These are phyloP conservation scores for Benthosema pterotum DNA, from an alignment of 2,797 vertebrate genomes.

Conservation along the genomic window DNA sequence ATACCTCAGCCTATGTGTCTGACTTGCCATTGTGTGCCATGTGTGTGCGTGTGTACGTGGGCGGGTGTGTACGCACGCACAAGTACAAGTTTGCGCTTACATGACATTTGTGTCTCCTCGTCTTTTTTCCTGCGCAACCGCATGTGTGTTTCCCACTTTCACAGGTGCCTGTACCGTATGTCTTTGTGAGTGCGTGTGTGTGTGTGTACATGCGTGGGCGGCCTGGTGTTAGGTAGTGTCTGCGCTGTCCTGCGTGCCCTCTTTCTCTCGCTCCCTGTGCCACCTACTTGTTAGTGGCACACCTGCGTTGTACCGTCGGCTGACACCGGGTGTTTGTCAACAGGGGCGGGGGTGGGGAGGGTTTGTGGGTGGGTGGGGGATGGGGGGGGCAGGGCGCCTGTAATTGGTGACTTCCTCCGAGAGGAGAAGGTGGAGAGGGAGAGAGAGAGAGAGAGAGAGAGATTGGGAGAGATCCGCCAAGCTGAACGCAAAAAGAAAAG, in stretches of 20 bases:
- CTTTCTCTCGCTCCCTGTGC: constrained; percentile 59
- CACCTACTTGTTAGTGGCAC: constrained; percentile 78
- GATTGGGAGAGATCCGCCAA: not conserved
- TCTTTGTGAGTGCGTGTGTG: constrained; percentile 46
- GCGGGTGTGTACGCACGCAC: too few species aligned
- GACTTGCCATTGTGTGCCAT: constrained; percentile 22
- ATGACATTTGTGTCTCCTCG: constrained; percentile 20
- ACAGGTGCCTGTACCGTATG: constrained; percentile 69
- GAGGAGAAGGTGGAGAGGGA: not conserved
- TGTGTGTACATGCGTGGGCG: constrained; percentile 53
- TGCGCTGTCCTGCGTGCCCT: constrained; percentile 55
- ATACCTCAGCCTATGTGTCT: constrained; percentile 52
- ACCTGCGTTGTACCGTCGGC: constrained; percentile 56
- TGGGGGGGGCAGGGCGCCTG: constrained; percentile 30
- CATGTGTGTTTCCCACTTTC: constrained; percentile 36
- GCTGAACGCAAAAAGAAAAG: too few species aligned
- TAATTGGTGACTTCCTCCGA: not conserved
- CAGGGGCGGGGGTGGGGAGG: constrained; percentile 55
- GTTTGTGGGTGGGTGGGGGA: not conserved
- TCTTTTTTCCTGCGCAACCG: constrained; percentile 39
- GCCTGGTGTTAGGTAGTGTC: constrained; percentile 49
- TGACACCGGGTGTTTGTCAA: constrained; percentile 74
- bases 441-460: not conserved
- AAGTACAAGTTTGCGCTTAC: too few species aligned
- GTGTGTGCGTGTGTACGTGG: constrained; percentile 16